Percentiles rank a stretch among this genome's conserved stretches.
Evolutionary conservation across 2,888 invertebrate genomes (phyloP).

Genomic region (Scotopteryx bipunctaria): DNA sequence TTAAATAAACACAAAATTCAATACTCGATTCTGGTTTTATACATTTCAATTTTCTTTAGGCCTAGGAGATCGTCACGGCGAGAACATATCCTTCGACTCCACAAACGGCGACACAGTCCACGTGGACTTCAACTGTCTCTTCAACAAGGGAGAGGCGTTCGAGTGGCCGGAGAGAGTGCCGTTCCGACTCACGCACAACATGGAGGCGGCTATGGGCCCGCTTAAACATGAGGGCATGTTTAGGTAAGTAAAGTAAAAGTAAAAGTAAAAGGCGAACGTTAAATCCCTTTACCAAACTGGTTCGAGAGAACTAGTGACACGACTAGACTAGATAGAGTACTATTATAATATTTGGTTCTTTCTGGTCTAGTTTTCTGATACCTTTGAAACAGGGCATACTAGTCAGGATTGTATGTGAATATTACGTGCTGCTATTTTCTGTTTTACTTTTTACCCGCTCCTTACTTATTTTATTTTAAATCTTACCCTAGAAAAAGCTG

Average conservation of each 20-base stretch:
- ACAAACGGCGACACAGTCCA: conserved; percentile 97
- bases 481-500: conserved; percentile 87
- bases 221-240: conserved; percentile 96
- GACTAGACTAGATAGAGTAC: no score
- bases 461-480: no score
- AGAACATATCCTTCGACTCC: conserved; percentile 97
- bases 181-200: conserved; percentile 97
- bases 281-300: no score
- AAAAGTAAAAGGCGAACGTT: not conserved
- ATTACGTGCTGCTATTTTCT: no score
- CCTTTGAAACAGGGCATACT: no score
- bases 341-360: no score
- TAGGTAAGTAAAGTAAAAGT: conserved; percentile 55
- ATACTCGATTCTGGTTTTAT: not conserved
- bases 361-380: no score
- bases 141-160: conserved; percentile 95
- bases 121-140: conserved; percentile 99
- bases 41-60: conserved; percentile 71
- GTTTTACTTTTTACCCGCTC: no score
- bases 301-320: no score
- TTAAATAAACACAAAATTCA: no score
- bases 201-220: conserved; percentile 98
- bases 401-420: no score
- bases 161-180: conserved; percentile 95
- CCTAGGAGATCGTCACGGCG: conserved; percentile 97